Base-by-base conservation (phyloP, 2,797 vertebrate species). In the Gymnoscopelus braueri region DNA sequence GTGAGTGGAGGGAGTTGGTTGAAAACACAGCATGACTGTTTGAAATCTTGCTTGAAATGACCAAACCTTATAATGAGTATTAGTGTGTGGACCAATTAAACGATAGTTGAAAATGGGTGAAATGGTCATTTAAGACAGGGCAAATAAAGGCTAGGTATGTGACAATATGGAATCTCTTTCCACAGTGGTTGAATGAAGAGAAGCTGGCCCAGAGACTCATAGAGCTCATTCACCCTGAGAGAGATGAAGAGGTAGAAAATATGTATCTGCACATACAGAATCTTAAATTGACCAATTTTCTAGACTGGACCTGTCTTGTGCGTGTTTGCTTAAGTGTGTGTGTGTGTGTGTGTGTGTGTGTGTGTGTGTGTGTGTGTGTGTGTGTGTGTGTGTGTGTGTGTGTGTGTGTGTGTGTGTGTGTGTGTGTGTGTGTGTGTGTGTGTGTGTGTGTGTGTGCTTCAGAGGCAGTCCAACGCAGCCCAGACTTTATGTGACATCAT, bases 401-500 rank as follows among this genome's bases (percentile, higher is more conserved):
- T 29, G 94, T 93, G 63, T 26, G 2, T 67, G 3, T 35, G 3
- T 74, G 5, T 65, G 2, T 56, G 7, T 50, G 6, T 26, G 94
- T 93, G 63, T 26, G 26, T 69, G 4, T 44, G 3, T 74, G 4
- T 64, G 2, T 56, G 7, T 50, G 5, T 26, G 94, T 93, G 63
- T 24, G 4, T 44, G 3, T 74, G 4, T 64, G 2, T 56, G 7
- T 50, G 3, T 19, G 93, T 93, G 63, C 70, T 72, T 24, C 89
- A 95, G 94, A 92, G 93, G 87, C 94, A 99, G 88, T 97, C 97
- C 14, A 99, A 99, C 6, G 97, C 98, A 53, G 98, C 97, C 60
- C 98, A 99, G 89, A 97, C 97, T 39, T 92, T 99, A 85, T 99
- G 97, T 14, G 97, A 99, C 88, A 95, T 99, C 78, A 94, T 99